Evolutionary conservation across 2,888 invertebrate species (phyloP), one percentile per base, ranked within the genome.

Genomic region (Epirrhoe alternata): DNA sequence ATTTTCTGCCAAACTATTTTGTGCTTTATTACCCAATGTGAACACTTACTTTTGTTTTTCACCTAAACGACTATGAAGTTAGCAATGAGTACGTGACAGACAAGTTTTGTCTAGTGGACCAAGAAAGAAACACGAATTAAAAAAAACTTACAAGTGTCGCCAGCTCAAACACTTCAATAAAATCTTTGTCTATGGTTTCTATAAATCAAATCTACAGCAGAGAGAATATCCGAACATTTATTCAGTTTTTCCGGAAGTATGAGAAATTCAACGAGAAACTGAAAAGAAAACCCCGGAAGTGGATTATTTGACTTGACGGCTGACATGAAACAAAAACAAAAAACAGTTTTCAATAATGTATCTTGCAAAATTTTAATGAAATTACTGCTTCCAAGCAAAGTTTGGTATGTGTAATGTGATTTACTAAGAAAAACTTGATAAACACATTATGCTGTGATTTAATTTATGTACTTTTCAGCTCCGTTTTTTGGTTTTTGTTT

Each of bases 301-400:
- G 57, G 71, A 75, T 70, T 76, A 71, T 81, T 82, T 82, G 77
- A 79, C 77, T 77, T 78, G 77, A 79, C 81, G 76, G 71, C 77
- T 86, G 86, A 84, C 84, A 85, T 84, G 83, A 84, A 83, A 85
- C 82, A 88, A 90, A 90, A 91, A 90, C 87, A 91, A 90, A 90
- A 91, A 90, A 89, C 88, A 87, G 85, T 87, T 87, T 86, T 79
- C 82, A 82, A 86, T 83, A 84, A 89, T 89, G 86, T 86, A 81
- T 86, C 80, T 84, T 79, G 83, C 86, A 87, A 91, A 90, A 88
- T 90, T 89, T 90, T 88, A 85, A 89, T 88, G 86, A 88, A 86
- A 83, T 86, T 86, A 82, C 75, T 81, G 80, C 79, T 68, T 68
- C 57, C 81, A 77, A 82, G 79, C 77, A 82, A 81, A 82, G 80